Conservation (phyloP, 2,113 vertebrate genomes). For the Myrmophylax atrothorax region DNA sequence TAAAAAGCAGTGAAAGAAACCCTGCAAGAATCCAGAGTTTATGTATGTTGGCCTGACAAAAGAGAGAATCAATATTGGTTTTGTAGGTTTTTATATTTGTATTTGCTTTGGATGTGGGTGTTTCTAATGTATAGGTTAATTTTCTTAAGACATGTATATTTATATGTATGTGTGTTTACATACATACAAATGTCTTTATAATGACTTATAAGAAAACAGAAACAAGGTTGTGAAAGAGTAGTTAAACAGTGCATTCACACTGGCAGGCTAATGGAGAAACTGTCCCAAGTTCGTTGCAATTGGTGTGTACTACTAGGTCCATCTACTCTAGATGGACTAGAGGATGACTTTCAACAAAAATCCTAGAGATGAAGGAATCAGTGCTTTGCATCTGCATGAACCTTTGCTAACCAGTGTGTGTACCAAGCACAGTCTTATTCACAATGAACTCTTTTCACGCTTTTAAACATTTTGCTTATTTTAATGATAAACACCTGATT, state of each 20-base stretch:
- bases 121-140: not conserved
- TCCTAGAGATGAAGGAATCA: not conserved
- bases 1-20: not conserved
- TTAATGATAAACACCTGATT: conserved; percentile 35
- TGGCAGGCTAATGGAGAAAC: not conserved
- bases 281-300: not conserved
- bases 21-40: not conserved
- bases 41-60: not conserved
- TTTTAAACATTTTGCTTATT: conserved; percentile 27
- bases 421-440: not conserved
- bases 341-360: not conserved
- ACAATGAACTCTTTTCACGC: conserved; percentile 14
- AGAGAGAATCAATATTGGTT: not conserved
- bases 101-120: not conserved
- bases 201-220: not conserved
- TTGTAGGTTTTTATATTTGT: not conserved
- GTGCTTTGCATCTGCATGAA: not conserved
- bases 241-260: not conserved
- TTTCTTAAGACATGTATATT: not conserved
- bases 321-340: not conserved
- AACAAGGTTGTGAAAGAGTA: not conserved
- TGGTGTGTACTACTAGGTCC: not conserved
- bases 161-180: not conserved
- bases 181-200: not conserved
- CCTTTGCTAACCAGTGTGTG: not conserved